Evolutionary conservation across 2,113 vertebrate species (phyloP).

Genomic region (Cryptotis parvus): DNA sequence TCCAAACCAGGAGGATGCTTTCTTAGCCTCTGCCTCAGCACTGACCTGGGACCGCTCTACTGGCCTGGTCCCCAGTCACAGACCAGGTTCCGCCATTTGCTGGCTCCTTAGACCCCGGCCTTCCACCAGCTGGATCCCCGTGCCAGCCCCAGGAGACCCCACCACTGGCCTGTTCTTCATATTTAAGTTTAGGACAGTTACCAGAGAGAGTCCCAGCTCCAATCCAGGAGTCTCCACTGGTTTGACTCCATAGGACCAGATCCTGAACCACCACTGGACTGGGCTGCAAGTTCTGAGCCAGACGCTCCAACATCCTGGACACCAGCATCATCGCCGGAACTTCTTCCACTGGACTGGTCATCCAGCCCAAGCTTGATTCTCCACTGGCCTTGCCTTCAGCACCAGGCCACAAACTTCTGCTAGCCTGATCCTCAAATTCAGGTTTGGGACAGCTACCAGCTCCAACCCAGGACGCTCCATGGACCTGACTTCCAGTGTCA

Average conservation of each 20-base stretch:
- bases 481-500: conserved; percentile 19
- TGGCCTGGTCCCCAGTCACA: conserved; percentile 54
- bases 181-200: conserved; percentile 59
- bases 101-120: conserved; percentile 34
- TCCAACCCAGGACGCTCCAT: conserved; percentile 58
- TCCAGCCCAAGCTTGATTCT: conserved; percentile 9
- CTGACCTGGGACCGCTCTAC: conserved; percentile 55
- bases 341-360: conserved; percentile 47
- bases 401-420: conserved; percentile 3
- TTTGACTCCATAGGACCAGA: conserved; percentile 39
- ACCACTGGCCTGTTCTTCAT: conserved; percentile 40
- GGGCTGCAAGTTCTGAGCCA: conserved; percentile 11
- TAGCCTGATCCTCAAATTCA: conserved; percentile 35
- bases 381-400: neutral
- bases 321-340: conserved; percentile 21
- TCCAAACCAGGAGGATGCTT: conserved; percentile 76
- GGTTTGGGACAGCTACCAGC: neutral
- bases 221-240: conserved; percentile 55
- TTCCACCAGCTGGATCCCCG: conserved; percentile 33
- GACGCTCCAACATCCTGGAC: conserved; percentile 42
- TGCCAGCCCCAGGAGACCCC: conserved; percentile 15
- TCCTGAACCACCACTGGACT: conserved; percentile 53
- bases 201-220: neutral
- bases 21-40: conserved; percentile 55
- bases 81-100: conserved; percentile 30